Evolutionary conservation across 2,888 invertebrate genomes (phyloP).

Genomic region (Thelaira solivaga): DNA sequence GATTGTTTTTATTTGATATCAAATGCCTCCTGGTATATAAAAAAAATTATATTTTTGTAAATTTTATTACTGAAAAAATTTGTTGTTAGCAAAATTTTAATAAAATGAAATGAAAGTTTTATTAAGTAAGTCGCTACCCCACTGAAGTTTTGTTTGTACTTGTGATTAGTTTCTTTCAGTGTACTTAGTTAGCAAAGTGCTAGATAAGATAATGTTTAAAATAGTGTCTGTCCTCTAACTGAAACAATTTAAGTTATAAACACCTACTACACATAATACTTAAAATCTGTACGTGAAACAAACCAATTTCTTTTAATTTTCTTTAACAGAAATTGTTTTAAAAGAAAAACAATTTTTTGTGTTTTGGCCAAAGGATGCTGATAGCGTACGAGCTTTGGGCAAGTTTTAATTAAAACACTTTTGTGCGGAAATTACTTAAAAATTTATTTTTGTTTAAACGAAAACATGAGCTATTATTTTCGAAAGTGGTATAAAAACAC

Average conservation of each 20-base stretch:
- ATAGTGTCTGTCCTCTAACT: slow-evolving; percentile 1
- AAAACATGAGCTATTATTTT: not conserved
- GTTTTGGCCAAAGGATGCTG: not conserved
- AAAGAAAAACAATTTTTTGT: not conserved
- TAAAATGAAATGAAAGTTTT: too few relatives aligned
- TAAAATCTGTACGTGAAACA: slow-evolving; percentile 40
- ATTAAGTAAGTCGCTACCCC: too few relatives aligned
- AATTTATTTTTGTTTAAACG: not conserved
- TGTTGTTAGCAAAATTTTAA: too few relatives aligned
- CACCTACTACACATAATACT: slow-evolving; percentile 29
- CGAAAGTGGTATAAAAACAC: too few relatives aligned
- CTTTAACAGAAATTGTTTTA: slow-evolving; percentile 3
- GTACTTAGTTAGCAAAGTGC: not conserved
- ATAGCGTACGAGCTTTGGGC: not conserved
- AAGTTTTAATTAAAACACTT: slow-evolving; percentile 4
- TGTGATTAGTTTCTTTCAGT: not conserved
- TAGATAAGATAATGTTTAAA: slow-evolving; percentile 14
- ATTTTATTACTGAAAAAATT: too few relatives aligned
- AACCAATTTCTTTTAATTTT: slow-evolving; percentile 17
- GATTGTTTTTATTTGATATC: too few relatives aligned
- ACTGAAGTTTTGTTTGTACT: too few relatives aligned
- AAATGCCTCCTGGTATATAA: too few relatives aligned
- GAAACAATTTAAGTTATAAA: slow-evolving; percentile 35
- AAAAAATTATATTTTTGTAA: too few relatives aligned
- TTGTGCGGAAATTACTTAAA: slow-evolving; percentile 3